Conservation (phyloP, 53 echinoderm and acorn worm genomes). For the Patiria pectinifera region DNA sequence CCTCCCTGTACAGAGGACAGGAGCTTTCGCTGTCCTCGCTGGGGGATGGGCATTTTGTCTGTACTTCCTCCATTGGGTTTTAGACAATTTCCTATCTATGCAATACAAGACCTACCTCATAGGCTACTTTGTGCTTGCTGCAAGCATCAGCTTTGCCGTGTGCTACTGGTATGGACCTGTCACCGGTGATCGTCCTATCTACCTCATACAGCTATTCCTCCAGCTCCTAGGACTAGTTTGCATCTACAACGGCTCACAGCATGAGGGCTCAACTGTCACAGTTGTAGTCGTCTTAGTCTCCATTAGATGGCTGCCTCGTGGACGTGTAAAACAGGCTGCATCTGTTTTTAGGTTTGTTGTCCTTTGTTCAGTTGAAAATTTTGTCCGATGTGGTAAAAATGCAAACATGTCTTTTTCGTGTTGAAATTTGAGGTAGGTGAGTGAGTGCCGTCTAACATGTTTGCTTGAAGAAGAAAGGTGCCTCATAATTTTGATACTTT, state of each 20-base stretch:
- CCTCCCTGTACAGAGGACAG: constrained; percentile 75
- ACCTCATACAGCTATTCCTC: constrained; percentile 79
- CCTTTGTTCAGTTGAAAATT: neutral
- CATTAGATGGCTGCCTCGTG: constrained; percentile 52
- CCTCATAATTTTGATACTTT: too few relatives aligned
- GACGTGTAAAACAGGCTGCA: neutral
- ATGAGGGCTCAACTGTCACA: constrained; percentile 72
- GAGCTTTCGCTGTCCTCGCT: constrained; percentile 75
- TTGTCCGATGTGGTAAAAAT: neutral
- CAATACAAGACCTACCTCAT: constrained; percentile 82
- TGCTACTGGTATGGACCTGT: constrained; percentile 98
- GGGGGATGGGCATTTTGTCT: constrained; percentile 92
- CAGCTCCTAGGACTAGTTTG: constrained; percentile 74
- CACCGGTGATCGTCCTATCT: constrained; percentile 80
- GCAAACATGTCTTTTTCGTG: too few relatives aligned
- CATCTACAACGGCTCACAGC: constrained; percentile 81
- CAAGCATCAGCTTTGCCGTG: constrained; percentile 86
- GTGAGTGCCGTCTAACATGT: too few relatives aligned
- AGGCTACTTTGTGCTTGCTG: constrained; percentile 80
- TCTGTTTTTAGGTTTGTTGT: constrained; percentile 37
- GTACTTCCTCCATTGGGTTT: constrained; percentile 78
- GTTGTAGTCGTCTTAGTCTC: constrained; percentile 69
- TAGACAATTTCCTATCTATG: constrained; percentile 73
- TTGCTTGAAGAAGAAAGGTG: too few relatives aligned
- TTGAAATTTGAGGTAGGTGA: too few relatives aligned